Evolutionary conservation across 2,113 vertebrate genomes (phyloP).

Genomic region (Pachyramphus minor): DNA sequence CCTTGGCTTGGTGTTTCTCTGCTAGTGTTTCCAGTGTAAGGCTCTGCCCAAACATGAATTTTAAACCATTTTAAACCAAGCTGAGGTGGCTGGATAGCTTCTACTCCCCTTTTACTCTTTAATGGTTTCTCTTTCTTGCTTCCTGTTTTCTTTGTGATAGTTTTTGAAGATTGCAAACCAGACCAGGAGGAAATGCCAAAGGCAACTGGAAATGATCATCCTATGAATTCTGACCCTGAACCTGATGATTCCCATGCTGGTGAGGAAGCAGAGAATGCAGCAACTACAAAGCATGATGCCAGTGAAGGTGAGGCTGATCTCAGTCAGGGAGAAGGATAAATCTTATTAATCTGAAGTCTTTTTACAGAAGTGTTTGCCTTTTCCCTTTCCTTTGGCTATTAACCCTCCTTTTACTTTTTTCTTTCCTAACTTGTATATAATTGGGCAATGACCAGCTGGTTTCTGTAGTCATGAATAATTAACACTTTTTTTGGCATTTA

Average conservation of each 20-base stretch:
- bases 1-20: neutral
- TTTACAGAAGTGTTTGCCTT: neutral
- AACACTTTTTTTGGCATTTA: neutral
- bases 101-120: neutral
- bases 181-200: conserved; percentile 78
- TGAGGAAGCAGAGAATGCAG: conserved; percentile 63
- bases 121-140: neutral
- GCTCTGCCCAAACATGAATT: neutral
- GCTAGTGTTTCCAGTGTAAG: neutral
- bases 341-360: neutral
- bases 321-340: neutral
- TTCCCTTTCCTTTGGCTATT: neutral
- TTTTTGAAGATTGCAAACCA: conserved; percentile 72
- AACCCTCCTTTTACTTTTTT: neutral
- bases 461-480: neutral
- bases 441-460: neutral
- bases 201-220: conserved; percentile 52
- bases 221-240: conserved; percentile 67
- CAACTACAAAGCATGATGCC: neutral
- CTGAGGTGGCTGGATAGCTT: neutral
- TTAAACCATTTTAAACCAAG: neutral
- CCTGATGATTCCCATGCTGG: conserved; percentile 69
- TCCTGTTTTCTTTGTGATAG: conserved; percentile 9
- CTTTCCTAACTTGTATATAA: neutral
- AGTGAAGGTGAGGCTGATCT: conserved; percentile 43